These are phyloP conservation scores for Thymelicus acteon DNA, from an alignment of 2,888 invertebrate species.

Conservation along the genomic window DNA sequence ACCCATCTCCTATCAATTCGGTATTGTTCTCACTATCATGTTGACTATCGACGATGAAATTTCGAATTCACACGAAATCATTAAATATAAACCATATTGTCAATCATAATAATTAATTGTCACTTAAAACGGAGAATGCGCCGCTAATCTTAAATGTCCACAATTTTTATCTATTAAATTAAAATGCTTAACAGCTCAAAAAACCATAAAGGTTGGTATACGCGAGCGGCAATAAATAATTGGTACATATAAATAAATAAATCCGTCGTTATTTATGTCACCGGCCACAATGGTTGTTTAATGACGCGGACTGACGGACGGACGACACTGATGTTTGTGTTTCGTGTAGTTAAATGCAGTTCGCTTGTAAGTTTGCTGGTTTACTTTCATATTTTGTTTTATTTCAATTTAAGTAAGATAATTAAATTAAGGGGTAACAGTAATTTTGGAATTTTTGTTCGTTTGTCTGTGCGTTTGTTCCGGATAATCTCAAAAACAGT, in stretches of 20 bases:
- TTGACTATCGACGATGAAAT: no score
- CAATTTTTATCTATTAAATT: constrained; percentile 29
- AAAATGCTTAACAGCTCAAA: constrained; percentile 36
- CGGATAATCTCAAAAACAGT: no score
- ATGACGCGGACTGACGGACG: constrained; percentile 63
- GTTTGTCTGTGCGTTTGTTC: no score
- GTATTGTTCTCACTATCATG: no score
- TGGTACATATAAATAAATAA: constrained; percentile 68
- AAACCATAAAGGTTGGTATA: constrained; percentile 49
- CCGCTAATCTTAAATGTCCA: constrained; percentile 18
- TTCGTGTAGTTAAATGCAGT: neutral
- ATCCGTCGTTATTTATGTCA: constrained; percentile 70
- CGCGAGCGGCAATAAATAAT: constrained; percentile 57
- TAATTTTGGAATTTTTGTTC: no score
- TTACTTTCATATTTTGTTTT: no score
- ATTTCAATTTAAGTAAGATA: no score
- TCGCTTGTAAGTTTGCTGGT: neutral
- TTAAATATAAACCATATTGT: neutral
- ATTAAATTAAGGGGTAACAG: no score
- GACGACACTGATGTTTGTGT: constrained; percentile 58
- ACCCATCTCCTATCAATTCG: no score
- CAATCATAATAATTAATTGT: constrained; percentile 21
- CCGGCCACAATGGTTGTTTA: constrained; percentile 65
- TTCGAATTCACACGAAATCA: neutral
- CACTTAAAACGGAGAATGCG: constrained; percentile 7